These are phyloP conservation scores for Parapsyche elsis DNA, from an alignment of 1,140 invertebrate genomes.

Conservation along the genomic window DNA sequence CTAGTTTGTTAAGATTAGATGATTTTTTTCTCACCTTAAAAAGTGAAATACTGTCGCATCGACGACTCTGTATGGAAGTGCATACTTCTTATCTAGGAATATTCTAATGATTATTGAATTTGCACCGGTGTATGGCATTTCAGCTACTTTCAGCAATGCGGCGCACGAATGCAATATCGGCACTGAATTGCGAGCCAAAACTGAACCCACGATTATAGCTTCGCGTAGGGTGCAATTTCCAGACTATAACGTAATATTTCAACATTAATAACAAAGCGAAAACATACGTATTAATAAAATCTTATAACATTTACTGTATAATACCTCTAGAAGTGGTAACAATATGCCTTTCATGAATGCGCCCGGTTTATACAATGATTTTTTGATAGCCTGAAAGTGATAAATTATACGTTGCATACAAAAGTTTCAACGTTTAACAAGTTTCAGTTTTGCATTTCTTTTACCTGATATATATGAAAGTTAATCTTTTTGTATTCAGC, in stretches of 20 bases:
- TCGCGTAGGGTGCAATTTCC: conserved; percentile 95
- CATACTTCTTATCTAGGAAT: conserved; percentile 98
- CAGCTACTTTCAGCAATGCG: conserved; percentile 93
- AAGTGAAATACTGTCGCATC: conserved; percentile 98
- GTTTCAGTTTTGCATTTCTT: not conserved
- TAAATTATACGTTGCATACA: conserved; percentile 10
- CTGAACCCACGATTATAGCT: conserved; percentile 94
- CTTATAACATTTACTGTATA: not conserved
- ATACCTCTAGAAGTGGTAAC: conserved; percentile 86
- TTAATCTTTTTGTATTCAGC: conserved; percentile 95
- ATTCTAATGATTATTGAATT: conserved; percentile 96
- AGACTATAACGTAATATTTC: conserved; percentile 69
- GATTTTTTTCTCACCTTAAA: conserved; percentile 71
- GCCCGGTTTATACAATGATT: conserved; percentile 95
- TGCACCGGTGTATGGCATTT: conserved; percentile 98
- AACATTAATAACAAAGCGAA: conserved; percentile 1
- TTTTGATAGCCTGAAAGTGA: conserved; percentile 79
- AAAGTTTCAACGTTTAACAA: not conserved
- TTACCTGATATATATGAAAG: conserved; percentile 88
- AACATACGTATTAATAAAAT: not conserved
- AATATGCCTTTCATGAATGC: conserved; percentile 99
- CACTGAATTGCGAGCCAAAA: conserved; percentile 91
- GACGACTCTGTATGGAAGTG: conserved; percentile 93
- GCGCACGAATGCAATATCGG: conserved; percentile 97
- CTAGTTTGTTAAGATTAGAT: not conserved